Base-by-base conservation (phyloP, 2,113 vertebrate genomes). In the Syngnathoides biaculeatus region DNA sequence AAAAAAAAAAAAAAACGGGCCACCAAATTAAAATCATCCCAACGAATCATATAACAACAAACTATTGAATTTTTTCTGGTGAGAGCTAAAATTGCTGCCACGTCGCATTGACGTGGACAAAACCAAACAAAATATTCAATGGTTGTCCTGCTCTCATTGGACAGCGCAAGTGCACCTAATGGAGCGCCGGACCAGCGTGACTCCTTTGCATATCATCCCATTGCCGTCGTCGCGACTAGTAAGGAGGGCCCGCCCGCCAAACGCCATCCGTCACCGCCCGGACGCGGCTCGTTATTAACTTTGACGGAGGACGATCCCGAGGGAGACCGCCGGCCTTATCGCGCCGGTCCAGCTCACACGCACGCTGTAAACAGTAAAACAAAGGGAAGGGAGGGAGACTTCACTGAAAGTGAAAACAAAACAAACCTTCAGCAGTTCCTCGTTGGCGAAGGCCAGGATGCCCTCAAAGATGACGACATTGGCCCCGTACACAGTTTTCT, bases 401-500 rank as follows among this genome's bases (percentile, higher is more conserved):
- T 0, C 53, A 43, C 5, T 42, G 15, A 24, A 59, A 20, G 4
- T n/a, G 13, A 1, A 42, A 26, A 22, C 2, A n/a, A 9, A 26
- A 24, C 14, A 24, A 43, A 95, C 95, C 94, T 96, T 96, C 48
- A 96, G 85, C 64, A 96, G 82, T 78, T 96, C 95, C 84, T 96
- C 96, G 89, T 96, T 96, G 14, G 95, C 94, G 20, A 95, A 96
- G 0, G 95, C 90, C 81, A 96, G 83, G 52, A 96, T 96, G 22
- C 95, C 95, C 68, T 96, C 95, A 0, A 96, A 95, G 74, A 96
- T 93, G 10, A 96, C 93, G 3, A 96, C 95, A 0, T 96, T 96
- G 75, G 94, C 95, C 2, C 95, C 95, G 0, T 96, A 96, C 35
- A 96, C 88, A 0, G 92, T 96, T 93, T 96, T 96, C 95, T 96